A percentile compares a stretch with the other conserved stretches of the same genome.
These are phyloP conservation scores for Neogobius melanostomus DNA, from an alignment of 2,113 vertebrate genomes.

Conservation along the genomic window DNA sequence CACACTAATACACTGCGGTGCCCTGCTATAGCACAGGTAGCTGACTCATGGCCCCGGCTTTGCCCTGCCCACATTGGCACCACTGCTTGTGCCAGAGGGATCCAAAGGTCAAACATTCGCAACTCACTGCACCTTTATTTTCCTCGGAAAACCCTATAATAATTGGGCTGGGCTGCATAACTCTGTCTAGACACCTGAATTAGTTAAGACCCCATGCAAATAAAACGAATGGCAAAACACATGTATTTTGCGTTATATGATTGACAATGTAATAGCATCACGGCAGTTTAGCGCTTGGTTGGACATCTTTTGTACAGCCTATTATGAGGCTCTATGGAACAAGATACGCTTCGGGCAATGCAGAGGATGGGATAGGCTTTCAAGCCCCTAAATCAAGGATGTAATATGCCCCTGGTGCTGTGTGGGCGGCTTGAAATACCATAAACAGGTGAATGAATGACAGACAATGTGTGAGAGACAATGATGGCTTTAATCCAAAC, in stretches of 20 bases:
- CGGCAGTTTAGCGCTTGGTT: constrained; percentile 32
- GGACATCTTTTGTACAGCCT: constrained; percentile 47
- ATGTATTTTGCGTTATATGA: constrained; percentile 12
- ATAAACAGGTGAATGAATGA: constrained; percentile 58
- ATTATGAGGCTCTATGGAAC: constrained; percentile 49
- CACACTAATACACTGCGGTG: background rate
- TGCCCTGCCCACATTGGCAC: constrained; percentile 29
- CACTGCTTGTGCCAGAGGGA: constrained; percentile 24
- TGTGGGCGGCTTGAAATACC: constrained; percentile 9
- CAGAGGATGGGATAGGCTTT: constrained; percentile 46
- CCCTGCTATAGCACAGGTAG: constrained; percentile 11
- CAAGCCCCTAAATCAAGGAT: constrained; percentile 58
- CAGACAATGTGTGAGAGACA: constrained; percentile 50
- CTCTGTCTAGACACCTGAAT: constrained; percentile 56
- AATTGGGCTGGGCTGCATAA: constrained; percentile 29
- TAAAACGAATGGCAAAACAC: constrained; percentile 11
- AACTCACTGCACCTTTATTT: background rate
- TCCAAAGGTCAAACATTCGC: constrained; percentile 55
- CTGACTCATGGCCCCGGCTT: constrained; percentile 27
- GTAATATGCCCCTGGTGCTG: constrained; percentile 19
- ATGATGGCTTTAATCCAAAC: constrained; percentile 62
- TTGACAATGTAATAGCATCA: constrained; percentile 28
- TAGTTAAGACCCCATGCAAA: constrained; percentile 23
- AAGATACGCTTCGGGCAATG: constrained; percentile 36
- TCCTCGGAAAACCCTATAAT: constrained; percentile 22